Conservation (phyloP, 1,140 invertebrate species). For the Dinothrombium tinctorium region DNA sequence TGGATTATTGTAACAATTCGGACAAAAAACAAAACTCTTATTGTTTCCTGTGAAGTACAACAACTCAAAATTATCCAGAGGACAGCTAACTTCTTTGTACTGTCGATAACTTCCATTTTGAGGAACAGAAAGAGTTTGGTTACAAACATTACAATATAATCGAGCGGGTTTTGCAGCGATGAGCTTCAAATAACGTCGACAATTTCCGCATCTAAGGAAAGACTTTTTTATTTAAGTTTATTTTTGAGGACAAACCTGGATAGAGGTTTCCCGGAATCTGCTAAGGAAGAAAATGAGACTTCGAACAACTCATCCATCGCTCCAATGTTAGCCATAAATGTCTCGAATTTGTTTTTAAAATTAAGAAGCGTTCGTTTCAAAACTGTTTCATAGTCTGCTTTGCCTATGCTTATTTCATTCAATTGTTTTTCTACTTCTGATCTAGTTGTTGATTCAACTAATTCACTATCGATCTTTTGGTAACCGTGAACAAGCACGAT, state of each 20-base stretch:
- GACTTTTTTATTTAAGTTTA: too few species aligned
- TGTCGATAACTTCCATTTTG: conserved; percentile 78
- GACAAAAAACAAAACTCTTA: conserved; percentile 48
- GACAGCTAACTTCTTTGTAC: conserved; percentile 89
- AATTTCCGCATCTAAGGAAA: conserved; percentile 97
- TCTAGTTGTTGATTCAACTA: conserved; percentile 89
- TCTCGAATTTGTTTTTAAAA: conserved; percentile 85
- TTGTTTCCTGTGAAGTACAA: conserved; percentile 28
- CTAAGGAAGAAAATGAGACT: conserved; percentile 83
- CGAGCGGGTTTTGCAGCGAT: conserved; percentile 79
- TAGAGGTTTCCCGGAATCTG: conserved; percentile 70
- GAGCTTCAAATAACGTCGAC: conserved; percentile 88
- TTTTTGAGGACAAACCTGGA: too few species aligned
- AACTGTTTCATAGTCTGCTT: conserved; percentile 62
- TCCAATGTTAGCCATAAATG: conserved; percentile 72
- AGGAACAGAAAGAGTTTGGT: conserved; percentile 83
- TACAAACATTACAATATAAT: conserved; percentile 80
- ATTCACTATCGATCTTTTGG: conserved; percentile 89
- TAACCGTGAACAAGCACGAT: conserved; percentile 95
- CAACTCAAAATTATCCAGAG: conserved; percentile 90
- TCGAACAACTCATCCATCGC: conserved; percentile 91
- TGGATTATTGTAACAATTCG: conserved; percentile 94
- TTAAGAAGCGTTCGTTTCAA: conserved; percentile 75
- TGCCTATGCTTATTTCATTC: conserved; percentile 76
- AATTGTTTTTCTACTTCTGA: conserved; percentile 88